A percentile compares a stretch with the other conserved stretches of the same genome.
Conservation (phyloP, 2,888 invertebrate genomes). For the Synanthedon vespiformis region DNA sequence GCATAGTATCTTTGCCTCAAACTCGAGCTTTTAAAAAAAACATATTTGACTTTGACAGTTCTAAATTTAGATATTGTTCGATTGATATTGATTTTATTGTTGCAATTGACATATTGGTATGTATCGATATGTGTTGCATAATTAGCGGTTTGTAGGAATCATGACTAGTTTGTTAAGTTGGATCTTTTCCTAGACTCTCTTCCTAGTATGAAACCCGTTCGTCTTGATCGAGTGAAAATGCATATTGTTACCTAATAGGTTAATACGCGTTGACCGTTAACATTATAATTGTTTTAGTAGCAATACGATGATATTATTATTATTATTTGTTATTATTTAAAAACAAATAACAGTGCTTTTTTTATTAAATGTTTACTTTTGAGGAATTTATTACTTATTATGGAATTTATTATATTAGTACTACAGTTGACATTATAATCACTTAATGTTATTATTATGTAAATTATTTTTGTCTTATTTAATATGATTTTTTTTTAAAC, state of each 20-base stretch:
- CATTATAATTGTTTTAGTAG: not conserved
- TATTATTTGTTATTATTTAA: not conserved
- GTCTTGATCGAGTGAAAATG: conserved; percentile 21
- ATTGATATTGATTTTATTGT: too few relatives aligned
- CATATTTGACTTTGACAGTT: too few relatives aligned
- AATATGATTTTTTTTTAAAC: too few relatives aligned
- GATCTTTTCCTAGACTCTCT: conserved; percentile 27
- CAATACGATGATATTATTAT: too few relatives aligned
- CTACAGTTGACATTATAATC: too few relatives aligned
- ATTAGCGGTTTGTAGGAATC: not conserved
- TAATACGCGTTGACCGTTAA: not conserved
- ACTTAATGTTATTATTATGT: too few relatives aligned
- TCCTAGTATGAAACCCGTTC: conserved; percentile 29
- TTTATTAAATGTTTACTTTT: not conserved
- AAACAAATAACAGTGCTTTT: not conserved
- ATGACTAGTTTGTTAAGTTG: not conserved
- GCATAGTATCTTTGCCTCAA: too few relatives aligned
- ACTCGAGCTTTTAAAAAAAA: too few relatives aligned
- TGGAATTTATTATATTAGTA: not conserved
- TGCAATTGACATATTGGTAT: too few relatives aligned
- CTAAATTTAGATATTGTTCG: too few relatives aligned
- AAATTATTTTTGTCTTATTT: too few relatives aligned
- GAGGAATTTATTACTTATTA: not conserved
- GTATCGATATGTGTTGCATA: not conserved
- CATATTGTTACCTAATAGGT: conserved; percentile 37